Conservation (phyloP, 2,113 vertebrate species). For the Scomber colias region DNA sequence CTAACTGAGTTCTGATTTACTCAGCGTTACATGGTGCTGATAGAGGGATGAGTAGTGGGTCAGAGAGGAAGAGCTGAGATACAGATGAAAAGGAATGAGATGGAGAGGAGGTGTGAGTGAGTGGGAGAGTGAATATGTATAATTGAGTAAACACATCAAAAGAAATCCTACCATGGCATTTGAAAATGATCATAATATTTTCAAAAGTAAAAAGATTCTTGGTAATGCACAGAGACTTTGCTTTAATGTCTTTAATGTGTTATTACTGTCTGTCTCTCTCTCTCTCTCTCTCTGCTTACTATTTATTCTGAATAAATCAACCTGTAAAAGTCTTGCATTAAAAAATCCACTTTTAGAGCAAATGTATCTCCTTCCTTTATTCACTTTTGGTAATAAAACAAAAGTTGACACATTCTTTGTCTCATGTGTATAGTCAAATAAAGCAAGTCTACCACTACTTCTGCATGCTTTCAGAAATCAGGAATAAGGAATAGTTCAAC, state of each 20-base stretch:
- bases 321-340: background rate
- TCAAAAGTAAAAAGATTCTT: slow-evolving; percentile 25
- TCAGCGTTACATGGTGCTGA: slow-evolving; percentile 28
- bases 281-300: background rate
- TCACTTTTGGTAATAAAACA: background rate
- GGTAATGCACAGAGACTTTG: slow-evolving; percentile 3
- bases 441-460: background rate
- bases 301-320: slow-evolving; percentile 8
- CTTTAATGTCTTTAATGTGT: slow-evolving; percentile 13
- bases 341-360: background rate
- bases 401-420: background rate
- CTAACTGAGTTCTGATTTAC: slow-evolving; percentile 26
- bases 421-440: background rate
- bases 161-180: slow-evolving; percentile 34
- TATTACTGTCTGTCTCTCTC: background rate
- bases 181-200: slow-evolving; percentile 46
- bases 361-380: background rate
- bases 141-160: slow-evolving; percentile 59
- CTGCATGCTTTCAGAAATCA: background rate
- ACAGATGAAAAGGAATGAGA: slow-evolving; percentile 57
- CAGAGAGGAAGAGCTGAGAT: slow-evolving; percentile 33
- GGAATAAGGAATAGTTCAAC: background rate
- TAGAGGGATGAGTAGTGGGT: slow-evolving; percentile 39
- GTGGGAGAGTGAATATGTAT: slow-evolving; percentile 52
- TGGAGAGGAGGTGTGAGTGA: slow-evolving; percentile 55